Evolutionary conservation across 2,888 invertebrate genomes (phyloP), one percentile per base, ranked within the genome.

Genomic region (Thalpophila matura): DNA sequence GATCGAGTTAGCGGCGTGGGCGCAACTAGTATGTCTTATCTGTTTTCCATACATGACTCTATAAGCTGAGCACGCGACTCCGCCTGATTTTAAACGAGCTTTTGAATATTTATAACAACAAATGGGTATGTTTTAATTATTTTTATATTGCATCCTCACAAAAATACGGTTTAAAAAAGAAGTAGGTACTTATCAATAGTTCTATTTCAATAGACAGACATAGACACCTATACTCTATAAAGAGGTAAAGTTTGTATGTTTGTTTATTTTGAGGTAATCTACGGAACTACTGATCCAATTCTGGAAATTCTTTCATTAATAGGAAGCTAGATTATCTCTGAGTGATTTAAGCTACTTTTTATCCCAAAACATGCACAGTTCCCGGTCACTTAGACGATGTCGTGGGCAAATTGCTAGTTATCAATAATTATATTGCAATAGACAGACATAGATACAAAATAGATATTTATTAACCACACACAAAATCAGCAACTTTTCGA

Each of bases 401-500:
- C n/a, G n/a, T n/a, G n/a, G n/a, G n/a, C n/a, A n/a, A n/a, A n/a
- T n/a, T n/a, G n/a, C n/a, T n/a, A n/a, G n/a, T n/a, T n/a, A n/a
- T n/a, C n/a, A n/a, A n/a, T n/a, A n/a, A n/a, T n/a, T n/a, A n/a
- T 45, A 22, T 18, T 50, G 10, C 18, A 40, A 26, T 20, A 38
- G 14, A 66, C 42, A 43, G 27, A 49, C 53, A 37, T 9, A 61
- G 18, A 55, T 20, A 60, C 43, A 12, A 0, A 50, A 33, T 16
- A 27, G 16, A 35, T 26, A 57, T 27, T 40, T 58, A 58, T 37
- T 49, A 50, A n/a, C n/a, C 47, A 33, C 82, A 88, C 85, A 86
- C 82, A 75, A 82, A 89, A 89, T 87, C 86, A 84, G 80, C 86
- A 76, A 83, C 78, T 88, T 89, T 87, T 86, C 81, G 82, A 79